Evolutionary conservation across 1,140 invertebrate genomes (phyloP).

Genomic region (Cyclina sinensis): DNA sequence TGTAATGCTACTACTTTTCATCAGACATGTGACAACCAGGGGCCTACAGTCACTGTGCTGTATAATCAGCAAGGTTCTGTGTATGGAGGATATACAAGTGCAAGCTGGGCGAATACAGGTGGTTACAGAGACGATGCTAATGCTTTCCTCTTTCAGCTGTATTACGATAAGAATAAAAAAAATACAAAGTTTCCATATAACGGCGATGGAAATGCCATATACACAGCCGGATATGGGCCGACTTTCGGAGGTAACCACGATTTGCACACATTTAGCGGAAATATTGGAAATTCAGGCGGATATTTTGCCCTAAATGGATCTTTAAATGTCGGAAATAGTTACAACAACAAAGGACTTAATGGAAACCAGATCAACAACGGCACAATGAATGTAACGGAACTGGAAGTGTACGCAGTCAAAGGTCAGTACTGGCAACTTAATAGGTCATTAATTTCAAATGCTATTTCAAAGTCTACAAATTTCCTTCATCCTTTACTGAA

Average conservation of each 20-base stretch:
- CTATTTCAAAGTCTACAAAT: too few species aligned
- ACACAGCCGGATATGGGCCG: background rate
- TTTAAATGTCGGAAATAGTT: background rate
- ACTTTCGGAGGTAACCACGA: background rate
- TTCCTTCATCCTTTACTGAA: too few species aligned
- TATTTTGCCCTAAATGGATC: constrained; percentile 16
- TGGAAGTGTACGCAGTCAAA: constrained; percentile 58
- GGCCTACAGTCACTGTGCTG: constrained; percentile 70
- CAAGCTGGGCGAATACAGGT: constrained; percentile 37
- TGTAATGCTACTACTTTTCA: constrained; percentile 63
- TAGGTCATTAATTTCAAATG: too few species aligned
- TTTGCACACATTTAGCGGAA: background rate
- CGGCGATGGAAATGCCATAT: background rate
- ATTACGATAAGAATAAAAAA: background rate
- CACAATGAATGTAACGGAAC: constrained; percentile 26
- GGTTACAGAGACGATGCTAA: background rate
- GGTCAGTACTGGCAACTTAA: background rate
- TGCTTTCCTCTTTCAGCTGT: background rate
- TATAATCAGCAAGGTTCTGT: constrained; percentile 64
- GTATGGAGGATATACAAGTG: constrained; percentile 72
- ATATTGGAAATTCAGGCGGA: background rate
- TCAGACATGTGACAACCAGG: constrained; percentile 66
- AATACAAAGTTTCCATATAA: background rate
- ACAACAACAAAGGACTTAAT: constrained; percentile 18
- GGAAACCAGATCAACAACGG: constrained; percentile 18